Conservation (phyloP, 2,888 invertebrate genomes). For the Theretra japonica region DNA sequence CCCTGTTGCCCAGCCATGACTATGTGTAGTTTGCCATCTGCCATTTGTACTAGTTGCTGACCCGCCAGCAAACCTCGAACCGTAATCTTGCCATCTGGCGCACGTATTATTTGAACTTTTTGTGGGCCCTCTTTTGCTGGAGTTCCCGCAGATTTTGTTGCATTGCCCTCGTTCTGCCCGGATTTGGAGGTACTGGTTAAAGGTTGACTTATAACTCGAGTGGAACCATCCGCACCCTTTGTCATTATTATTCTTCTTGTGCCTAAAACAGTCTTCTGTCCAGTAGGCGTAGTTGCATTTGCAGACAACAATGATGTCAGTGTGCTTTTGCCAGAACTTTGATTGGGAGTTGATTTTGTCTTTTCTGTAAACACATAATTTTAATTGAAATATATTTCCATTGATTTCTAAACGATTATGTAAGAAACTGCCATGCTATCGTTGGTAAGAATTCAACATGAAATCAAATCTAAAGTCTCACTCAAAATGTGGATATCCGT, state of each 20-base stretch:
- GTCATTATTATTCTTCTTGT: slow-evolving; percentile 90
- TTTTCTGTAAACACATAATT: slow-evolving; percentile 66
- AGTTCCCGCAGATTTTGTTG: slow-evolving; percentile 54
- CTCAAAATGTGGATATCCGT: no score
- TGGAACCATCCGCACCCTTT: slow-evolving; percentile 88
- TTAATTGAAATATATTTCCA: background rate
- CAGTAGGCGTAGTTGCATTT: slow-evolving; percentile 75
- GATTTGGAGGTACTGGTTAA: slow-evolving; percentile 65
- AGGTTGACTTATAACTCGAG: slow-evolving; percentile 86
- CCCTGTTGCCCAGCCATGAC: slow-evolving; percentile 88
- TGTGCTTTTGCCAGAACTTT: slow-evolving; percentile 85
- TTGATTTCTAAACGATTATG: background rate
- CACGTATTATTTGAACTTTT: slow-evolving; percentile 95
- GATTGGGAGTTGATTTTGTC: slow-evolving; percentile 77
- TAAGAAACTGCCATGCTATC: no score
- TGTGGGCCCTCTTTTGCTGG: slow-evolving; percentile 85
- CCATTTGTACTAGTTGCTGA: slow-evolving; percentile 96
- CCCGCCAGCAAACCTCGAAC: slow-evolving; percentile 96
- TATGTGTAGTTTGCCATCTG: slow-evolving; percentile 96
- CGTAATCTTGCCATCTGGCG: slow-evolving; percentile 95
- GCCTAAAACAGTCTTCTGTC: slow-evolving; percentile 87
- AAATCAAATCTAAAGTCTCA: no score
- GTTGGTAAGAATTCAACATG: no score
- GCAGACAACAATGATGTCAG: slow-evolving; percentile 87
- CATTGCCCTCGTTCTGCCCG: slow-evolving; percentile 72